Percentiles rank a stretch among this genome's conserved stretches.
Evolutionary conservation across 2,888 invertebrate genomes (phyloP).

Genomic region (Eudasyphora cyanicolor): DNA sequence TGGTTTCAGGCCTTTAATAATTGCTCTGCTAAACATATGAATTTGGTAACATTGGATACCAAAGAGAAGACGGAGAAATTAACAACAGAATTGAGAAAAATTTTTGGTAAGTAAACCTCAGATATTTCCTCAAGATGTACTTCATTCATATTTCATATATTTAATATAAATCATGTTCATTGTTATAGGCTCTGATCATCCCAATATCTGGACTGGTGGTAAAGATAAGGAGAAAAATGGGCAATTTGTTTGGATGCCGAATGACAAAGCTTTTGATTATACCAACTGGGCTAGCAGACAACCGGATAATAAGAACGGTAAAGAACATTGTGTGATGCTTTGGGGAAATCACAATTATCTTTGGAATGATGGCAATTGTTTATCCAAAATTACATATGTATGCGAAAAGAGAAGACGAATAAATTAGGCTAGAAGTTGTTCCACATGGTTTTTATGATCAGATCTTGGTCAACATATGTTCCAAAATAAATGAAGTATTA

Average conservation of each 20-base stretch:
- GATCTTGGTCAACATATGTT: no score
- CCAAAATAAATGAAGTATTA: no score
- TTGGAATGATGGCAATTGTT: slow-evolving; percentile 43
- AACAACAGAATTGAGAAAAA: neutral
- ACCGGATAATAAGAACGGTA: slow-evolving; percentile 26
- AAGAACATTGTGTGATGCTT: slow-evolving; percentile 41
- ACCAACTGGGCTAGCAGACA: slow-evolving; percentile 26
- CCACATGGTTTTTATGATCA: no score
- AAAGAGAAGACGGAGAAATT: neutral
- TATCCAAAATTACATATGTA: slow-evolving; percentile 38
- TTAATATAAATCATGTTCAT: neutral
- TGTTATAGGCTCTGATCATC: slow-evolving; percentile 1
- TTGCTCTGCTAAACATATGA: neutral
- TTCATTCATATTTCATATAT: neutral
- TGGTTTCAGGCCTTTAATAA: neutral
- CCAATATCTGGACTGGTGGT: slow-evolving; percentile 21
- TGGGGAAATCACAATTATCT: neutral
- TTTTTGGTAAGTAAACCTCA: neutral
- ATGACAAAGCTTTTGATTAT: slow-evolving; percentile 24
- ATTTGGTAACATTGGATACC: slow-evolving; percentile 4
- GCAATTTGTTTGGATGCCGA: slow-evolving; percentile 36
- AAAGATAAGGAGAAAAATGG: neutral
- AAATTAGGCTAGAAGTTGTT: no score
- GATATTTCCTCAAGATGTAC: neutral
- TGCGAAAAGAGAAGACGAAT: slow-evolving; percentile 47